phyloP scores from a whole-genome alignment of 2,797 vertebrate species.

The Champsocephalus esox region DNA sequence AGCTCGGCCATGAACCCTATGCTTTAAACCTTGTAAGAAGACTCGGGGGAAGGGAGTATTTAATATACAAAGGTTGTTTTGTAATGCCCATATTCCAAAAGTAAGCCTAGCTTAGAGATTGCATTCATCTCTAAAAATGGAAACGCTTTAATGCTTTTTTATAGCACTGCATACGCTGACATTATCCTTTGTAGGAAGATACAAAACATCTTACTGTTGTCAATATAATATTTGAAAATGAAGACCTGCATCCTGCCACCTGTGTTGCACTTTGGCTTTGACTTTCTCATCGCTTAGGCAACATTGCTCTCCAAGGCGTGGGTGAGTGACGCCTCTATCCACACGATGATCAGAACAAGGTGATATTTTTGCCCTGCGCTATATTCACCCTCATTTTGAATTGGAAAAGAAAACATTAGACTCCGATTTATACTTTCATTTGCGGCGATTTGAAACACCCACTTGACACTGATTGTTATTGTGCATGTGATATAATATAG shows the following conservation, averaged over 20 bases:
- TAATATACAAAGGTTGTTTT: conserved; percentile 17
- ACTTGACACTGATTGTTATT: conserved; percentile 18
- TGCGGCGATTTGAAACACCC: background rate
- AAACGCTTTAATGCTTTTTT: conserved; percentile 26
- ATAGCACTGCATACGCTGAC: background rate
- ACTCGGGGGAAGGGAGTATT: conserved; percentile 41
- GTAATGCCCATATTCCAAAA: conserved; percentile 20
- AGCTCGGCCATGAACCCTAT: conserved; percentile 28
- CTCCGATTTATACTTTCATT: conserved; percentile 15
- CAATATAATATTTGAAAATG: conserved; percentile 15
- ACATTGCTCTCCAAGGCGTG: background rate
- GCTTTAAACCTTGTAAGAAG: conserved; percentile 42
- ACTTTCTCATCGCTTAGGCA: background rate
- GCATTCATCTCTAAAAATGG: conserved; percentile 7
- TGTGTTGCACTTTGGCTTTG: conserved; percentile 12
- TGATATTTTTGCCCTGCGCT: background rate
- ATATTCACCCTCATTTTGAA: conserved; percentile 1
- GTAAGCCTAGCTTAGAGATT: background rate
- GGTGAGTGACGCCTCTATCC: conserved; percentile 9
- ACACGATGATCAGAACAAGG: background rate
- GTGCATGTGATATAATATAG: conserved; percentile 24
- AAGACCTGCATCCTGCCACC: background rate
- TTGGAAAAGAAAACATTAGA: background rate
- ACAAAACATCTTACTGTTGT: conserved; percentile 1
- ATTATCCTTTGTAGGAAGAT: conserved; percentile 1